Evolutionary conservation across 2,797 vertebrate species (phyloP).

Genomic region (Pantherophis vulpinus): DNA sequence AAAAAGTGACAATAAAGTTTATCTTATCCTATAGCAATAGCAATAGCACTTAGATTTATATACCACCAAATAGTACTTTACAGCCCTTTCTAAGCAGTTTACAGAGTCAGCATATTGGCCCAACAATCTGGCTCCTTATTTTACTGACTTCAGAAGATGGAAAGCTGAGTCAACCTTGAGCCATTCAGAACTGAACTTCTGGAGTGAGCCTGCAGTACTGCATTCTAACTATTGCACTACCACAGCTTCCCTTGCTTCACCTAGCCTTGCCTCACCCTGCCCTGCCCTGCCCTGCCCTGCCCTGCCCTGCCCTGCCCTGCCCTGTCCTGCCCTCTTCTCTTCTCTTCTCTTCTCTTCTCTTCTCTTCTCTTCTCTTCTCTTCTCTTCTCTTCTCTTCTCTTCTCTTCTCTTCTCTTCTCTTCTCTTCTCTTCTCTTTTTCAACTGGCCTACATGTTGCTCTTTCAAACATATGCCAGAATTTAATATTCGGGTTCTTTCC

Average conservation of each 20-base stretch:
- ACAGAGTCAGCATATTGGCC: not conserved
- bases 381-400: too few relatives aligned
- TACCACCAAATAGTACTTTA: too few relatives aligned
- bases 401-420: too few relatives aligned
- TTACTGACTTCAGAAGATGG: not conserved
- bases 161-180: not conserved
- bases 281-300: too few relatives aligned
- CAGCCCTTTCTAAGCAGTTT: not conserved
- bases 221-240: not conserved
- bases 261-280: too few relatives aligned
- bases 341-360: too few relatives aligned
- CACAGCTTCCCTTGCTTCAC: not conserved
- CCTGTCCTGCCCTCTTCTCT: too few relatives aligned
- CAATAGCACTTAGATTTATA: too few relatives aligned
- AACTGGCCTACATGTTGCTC: not conserved
- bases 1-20: too few relatives aligned
- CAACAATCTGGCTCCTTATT: not conserved
- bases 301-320: too few relatives aligned
- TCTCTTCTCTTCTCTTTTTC: not conserved
- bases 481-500: not conserved
- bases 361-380: too few relatives aligned
- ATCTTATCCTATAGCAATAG: too few relatives aligned
- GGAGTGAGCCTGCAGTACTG: not conserved
- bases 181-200: not conserved
- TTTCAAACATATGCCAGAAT: not conserved